Base-by-base conservation (phyloP, 1,140 invertebrate genomes). In the Cyclina sinensis region DNA sequence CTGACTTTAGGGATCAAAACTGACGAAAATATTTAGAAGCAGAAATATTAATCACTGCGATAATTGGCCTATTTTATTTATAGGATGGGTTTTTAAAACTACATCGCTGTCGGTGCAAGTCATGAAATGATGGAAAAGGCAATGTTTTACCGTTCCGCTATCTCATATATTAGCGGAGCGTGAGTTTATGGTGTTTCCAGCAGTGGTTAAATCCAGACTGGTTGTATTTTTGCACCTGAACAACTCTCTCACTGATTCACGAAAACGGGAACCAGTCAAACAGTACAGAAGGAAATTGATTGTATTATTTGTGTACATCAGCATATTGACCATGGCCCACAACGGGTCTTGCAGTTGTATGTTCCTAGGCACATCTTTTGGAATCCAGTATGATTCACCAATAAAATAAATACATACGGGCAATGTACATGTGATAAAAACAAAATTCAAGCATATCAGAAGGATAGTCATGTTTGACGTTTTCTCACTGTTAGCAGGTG, bases 281-380 rank as follows among this genome's bases (percentile, higher is more conserved):
- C 92, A 93, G 79, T 94, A 94, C 18, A 94, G 57, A 51, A 93
- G 76, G 65, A 94, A 94, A 78, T 94, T 94, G 18, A 89, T 79
- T 43, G 88, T 85, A 79, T 93, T 93, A 65, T 93, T 94, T 7
- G 88, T 43, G 83, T 93, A 94, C 87, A 90, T 88, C 0, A 92
- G 32, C 11, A 93, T 35, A 35, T 89, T 91, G 14, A 90, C 87
- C n/a, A 91, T 43, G 0, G 91, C 84, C 54, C 82, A 91, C 86
- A 79, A 88, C 9, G 80, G 86, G 48, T 88, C 80, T 48, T 82
- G 68, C 12, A 82, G 51, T 24, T 57, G 65, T 24, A 82, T 74
- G 12, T 39, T 27, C 24, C 35, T 24, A 32, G 86, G 51, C 7
- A 82, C 51, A 21, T 62, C 59, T 5, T 48, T 79, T 65, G 79